These are phyloP conservation scores for Graptemys geographica DNA, from an alignment of 2,797 vertebrate species.

Conservation along the genomic window DNA sequence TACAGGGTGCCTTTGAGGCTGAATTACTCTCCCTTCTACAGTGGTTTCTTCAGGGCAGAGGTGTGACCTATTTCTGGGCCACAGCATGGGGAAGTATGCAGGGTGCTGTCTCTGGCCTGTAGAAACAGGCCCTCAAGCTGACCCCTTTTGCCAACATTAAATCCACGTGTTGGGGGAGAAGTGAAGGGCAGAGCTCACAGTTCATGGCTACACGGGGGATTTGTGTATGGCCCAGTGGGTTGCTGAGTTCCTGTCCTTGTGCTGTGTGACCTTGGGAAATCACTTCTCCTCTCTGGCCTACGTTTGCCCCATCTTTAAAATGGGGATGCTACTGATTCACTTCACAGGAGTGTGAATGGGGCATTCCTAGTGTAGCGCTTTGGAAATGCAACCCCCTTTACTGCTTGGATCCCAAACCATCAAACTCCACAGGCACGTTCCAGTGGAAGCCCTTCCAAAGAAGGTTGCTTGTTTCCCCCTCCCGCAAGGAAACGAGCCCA, in stretches of 20 bases:
- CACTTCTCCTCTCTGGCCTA: background rate
- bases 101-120: too few species aligned
- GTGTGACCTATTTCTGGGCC: too few species aligned
- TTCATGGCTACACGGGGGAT: too few species aligned
- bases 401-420: background rate
- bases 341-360: background rate
- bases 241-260: rapidly evolving
- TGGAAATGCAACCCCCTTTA: background rate
- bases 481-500: background rate
- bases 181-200: background rate
- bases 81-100: too few species aligned
- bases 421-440: background rate
- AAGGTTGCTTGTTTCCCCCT: background rate
- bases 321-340: background rate
- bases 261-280: background rate
- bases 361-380: background rate
- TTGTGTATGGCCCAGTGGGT: background rate
- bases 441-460: background rate
- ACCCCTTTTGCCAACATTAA: too few species aligned
- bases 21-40: background rate
- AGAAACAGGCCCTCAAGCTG: background rate
- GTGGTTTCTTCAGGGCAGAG: too few species aligned
- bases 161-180: background rate
- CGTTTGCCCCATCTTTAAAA: background rate
- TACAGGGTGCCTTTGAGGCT: background rate